phyloP scores from a whole-genome alignment of 1,140 invertebrate species.

The Neomicropteryx cornuta region DNA sequence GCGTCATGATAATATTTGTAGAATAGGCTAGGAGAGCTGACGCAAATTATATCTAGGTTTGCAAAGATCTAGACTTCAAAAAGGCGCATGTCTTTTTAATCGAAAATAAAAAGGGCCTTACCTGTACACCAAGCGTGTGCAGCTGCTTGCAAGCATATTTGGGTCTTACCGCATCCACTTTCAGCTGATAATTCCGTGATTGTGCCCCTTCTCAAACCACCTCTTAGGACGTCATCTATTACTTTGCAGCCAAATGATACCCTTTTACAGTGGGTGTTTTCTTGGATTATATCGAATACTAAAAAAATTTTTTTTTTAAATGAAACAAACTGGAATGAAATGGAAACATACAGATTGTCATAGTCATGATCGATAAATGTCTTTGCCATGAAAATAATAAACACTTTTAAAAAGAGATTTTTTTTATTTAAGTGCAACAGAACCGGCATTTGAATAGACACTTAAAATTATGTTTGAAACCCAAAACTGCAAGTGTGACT shows the following conservation, averaged over 20 bases:
- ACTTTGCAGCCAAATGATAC: slow-evolving; percentile 48
- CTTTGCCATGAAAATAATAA: too few species aligned
- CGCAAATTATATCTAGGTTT: not conserved
- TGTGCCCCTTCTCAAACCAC: slow-evolving; percentile 60
- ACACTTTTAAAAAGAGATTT: too few species aligned
- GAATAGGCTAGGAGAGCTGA: not conserved
- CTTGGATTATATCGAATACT: slow-evolving; percentile 2
- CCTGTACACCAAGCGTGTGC: slow-evolving; percentile 21
- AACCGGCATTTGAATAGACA: too few species aligned
- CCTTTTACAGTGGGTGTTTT: slow-evolving; percentile 19
- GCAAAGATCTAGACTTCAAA: not conserved
- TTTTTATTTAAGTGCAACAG: too few species aligned
- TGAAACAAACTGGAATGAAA: too few species aligned
- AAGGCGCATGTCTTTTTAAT: too few species aligned
- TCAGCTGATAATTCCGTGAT: slow-evolving; percentile 77
- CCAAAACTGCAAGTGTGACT: too few species aligned
- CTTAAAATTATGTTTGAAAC: too few species aligned
- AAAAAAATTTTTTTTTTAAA: slow-evolving; percentile 3
- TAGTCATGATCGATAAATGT: too few species aligned
- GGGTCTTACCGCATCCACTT: slow-evolving; percentile 76
- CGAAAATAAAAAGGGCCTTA: too few species aligned
- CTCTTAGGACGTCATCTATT: slow-evolving; percentile 50
- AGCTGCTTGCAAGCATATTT: slow-evolving; percentile 66
- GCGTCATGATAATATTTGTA: not conserved
- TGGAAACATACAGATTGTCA: too few species aligned